Conservation (phyloP, 2,113 vertebrate species). For the Myotis lucifugus region DNA sequence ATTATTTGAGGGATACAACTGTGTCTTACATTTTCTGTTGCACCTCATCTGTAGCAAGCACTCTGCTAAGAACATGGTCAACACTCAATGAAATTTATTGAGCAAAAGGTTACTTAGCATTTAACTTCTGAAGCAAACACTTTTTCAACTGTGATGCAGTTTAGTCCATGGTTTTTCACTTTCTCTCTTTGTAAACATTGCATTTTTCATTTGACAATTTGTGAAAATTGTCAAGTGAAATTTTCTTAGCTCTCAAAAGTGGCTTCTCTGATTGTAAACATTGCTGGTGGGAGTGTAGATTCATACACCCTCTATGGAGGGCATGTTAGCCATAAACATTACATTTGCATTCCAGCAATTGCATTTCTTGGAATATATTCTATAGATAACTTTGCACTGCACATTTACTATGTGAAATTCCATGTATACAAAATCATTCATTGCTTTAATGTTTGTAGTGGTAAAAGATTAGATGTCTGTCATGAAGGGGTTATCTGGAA, state of each 20-base stretch:
- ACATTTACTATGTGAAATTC: neutral
- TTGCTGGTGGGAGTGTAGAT: neutral
- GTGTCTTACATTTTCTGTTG: neutral
- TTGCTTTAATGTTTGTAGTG: neutral
- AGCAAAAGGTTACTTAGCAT: neutral
- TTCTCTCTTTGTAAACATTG: neutral
- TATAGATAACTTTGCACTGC: neutral
- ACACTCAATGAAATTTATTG: neutral
- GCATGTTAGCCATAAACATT: neutral
- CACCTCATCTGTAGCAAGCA: neutral
- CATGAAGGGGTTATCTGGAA: conserved; percentile 2
- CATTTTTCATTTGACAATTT: no score
- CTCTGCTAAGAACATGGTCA: neutral
- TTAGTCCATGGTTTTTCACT: neutral
- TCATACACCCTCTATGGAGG: neutral
- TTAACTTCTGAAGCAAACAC: neutral
- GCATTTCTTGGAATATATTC: neutral
- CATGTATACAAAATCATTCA: neutral
- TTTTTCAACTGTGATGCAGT: neutral
- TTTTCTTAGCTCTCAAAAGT: neutral
- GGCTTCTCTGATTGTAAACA: neutral
- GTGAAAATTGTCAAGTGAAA: no score
- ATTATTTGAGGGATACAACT: neutral
- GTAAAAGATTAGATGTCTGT: neutral
- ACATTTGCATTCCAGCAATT: neutral